phyloP scores from a whole-genome alignment of 1,140 invertebrate genomes.

The Paramacrobiotus metropolitanus region DNA sequence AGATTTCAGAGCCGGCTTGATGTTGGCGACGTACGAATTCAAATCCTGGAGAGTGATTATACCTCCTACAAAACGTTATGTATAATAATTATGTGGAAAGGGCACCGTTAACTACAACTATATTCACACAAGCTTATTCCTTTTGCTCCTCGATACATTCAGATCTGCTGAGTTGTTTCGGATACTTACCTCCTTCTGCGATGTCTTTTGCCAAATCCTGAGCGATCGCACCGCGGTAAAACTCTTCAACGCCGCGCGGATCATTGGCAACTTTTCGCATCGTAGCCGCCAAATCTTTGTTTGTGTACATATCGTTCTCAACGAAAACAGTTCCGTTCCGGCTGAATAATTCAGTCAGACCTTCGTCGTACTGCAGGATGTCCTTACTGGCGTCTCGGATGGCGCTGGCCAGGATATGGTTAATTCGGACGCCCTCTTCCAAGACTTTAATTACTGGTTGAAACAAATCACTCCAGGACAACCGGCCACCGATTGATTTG shows the following conservation, averaged over 20 bases:
- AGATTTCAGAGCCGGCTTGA: constrained; percentile 31
- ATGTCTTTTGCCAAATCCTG: constrained; percentile 18
- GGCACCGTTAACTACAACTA: too few species aligned
- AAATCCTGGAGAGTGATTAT: constrained; percentile 55
- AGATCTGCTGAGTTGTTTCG: too few species aligned
- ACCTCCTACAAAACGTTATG: constrained; percentile 24
- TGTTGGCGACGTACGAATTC: constrained; percentile 35
- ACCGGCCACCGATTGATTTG: too few species aligned
- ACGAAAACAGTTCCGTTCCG: constrained; percentile 25
- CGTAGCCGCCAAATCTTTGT: constrained; percentile 22
- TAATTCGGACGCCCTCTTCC: constrained; percentile 11
- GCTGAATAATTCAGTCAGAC: constrained; percentile 20
- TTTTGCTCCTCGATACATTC: too few species aligned
- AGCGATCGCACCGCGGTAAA: constrained; percentile 20
- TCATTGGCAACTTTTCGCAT: constrained; percentile 20
- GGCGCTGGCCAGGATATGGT: constrained; percentile 6
- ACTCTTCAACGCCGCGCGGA: constrained; percentile 18
- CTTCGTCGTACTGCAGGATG: constrained; percentile 9
- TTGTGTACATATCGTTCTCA: constrained; percentile 24
- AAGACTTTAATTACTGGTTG: constrained; percentile 13
- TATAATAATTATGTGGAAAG: not conserved
- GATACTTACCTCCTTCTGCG: constrained; percentile 15
- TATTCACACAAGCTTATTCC: too few species aligned
- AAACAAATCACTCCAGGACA: not conserved
- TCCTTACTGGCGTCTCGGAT: constrained; percentile 7